Evolutionary conservation across 2,888 invertebrate genomes (phyloP).

Genomic region (Poecilus cupreus): DNA sequence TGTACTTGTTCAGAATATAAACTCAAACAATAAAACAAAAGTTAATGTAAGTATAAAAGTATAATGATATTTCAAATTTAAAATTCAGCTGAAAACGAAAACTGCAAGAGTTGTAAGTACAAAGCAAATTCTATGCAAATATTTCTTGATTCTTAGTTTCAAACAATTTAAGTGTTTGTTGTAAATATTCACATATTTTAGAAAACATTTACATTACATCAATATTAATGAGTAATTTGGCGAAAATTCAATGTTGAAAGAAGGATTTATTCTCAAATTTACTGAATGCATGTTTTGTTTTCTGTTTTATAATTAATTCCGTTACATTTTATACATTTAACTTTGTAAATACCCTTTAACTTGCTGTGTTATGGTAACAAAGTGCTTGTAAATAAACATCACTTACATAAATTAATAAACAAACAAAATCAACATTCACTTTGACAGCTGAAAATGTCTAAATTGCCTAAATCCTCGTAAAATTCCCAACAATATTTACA

Average conservation of each 20-base stretch:
- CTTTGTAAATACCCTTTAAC: slow-evolving; percentile 26
- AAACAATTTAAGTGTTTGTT: slow-evolving; percentile 41
- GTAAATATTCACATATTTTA: slow-evolving; percentile 50
- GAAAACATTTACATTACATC: slow-evolving; percentile 45
- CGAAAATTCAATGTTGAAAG: slow-evolving; percentile 29
- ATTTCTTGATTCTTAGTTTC: slow-evolving; percentile 36
- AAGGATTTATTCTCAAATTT: slow-evolving; percentile 41
- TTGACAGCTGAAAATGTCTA: background rate
- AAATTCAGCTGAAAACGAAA: slow-evolving; percentile 15
- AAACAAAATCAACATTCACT: background rate
- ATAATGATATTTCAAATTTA: background rate
- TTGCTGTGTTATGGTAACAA: background rate
- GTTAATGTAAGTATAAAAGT: no score
- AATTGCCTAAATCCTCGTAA: background rate
- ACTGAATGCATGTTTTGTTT: slow-evolving; percentile 32
- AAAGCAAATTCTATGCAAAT: slow-evolving; percentile 34
- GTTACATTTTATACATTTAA: slow-evolving; percentile 22
- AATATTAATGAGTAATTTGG: slow-evolving; percentile 49
- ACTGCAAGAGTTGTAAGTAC: slow-evolving; percentile 5
- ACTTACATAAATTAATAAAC: slow-evolving; percentile 26
- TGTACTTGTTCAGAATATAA: background rate
- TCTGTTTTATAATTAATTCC: slow-evolving; percentile 21
- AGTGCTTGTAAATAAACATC: slow-evolving; percentile 36
- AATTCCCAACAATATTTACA: slow-evolving; percentile 1
- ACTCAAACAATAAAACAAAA: background rate